Percentiles rank a stretch among this genome's conserved stretches.
Evolutionary conservation across 2,888 invertebrate genomes (phyloP).

Genomic region (Drosophila anomalipes): DNA sequence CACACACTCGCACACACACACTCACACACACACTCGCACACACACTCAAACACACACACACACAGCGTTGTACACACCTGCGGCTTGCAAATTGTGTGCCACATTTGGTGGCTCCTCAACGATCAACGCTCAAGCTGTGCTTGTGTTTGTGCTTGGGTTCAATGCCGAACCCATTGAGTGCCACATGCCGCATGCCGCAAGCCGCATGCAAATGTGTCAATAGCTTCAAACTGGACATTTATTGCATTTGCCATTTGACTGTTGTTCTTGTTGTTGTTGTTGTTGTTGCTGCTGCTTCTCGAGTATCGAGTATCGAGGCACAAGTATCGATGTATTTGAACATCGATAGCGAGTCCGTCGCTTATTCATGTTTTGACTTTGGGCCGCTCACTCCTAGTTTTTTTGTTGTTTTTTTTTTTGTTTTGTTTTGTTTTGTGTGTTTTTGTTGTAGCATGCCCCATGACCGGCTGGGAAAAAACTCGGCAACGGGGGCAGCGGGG

Average conservation of each 20-base stretch:
- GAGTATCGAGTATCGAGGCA: constrained; percentile 45
- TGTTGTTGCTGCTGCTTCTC: constrained; percentile 8
- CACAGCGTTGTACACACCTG: constrained; percentile 43
- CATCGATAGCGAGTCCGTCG: constrained; percentile 56
- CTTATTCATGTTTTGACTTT: constrained; percentile 59
- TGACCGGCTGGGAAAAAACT: constrained; percentile 64
- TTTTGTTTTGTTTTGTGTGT: constrained; percentile 2
- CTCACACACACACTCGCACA: neutral
- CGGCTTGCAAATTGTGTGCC: constrained; percentile 42
- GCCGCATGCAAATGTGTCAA: constrained; percentile 79
- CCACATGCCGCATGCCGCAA: constrained; percentile 18
- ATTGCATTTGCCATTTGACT: constrained; percentile 70
- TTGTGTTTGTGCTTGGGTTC: constrained; percentile 32
- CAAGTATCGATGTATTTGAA: constrained; percentile 45
- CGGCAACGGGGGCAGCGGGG: constrained; percentile 33
- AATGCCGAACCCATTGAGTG: constrained; percentile 52
- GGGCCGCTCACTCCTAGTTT: constrained; percentile 61
- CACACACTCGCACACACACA: neutral
- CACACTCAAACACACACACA: constrained; percentile 1
- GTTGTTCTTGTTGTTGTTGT: neutral
- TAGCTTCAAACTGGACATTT: constrained; percentile 79
- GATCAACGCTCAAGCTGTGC: constrained; percentile 1
- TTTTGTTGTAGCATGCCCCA: constrained; percentile 58
- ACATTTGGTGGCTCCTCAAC: constrained; percentile 43
- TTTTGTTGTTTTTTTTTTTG: neutral